Evolutionary conservation across 2,797 vertebrate genomes (phyloP).

Genomic region (Takifugu ocellatus): DNA sequence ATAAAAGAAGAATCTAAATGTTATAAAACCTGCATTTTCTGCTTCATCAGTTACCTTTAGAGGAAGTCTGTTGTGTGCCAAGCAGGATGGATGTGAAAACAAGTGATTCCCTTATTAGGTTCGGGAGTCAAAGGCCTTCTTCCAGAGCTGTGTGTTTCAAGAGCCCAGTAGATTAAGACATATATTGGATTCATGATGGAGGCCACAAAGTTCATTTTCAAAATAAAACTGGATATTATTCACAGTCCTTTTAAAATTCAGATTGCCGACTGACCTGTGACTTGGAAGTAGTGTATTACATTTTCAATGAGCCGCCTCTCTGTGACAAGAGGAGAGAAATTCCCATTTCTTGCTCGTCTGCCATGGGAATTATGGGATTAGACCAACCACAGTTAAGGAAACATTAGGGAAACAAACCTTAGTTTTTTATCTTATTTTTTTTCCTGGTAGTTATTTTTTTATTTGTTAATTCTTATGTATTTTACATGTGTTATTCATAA

Average conservation of each 20-base stretch:
- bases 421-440: constrained; percentile 33
- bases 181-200: constrained; percentile 99
- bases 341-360: constrained; percentile 75
- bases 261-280: constrained; percentile 99
- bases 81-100: constrained; percentile 91
- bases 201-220: constrained; percentile 99
- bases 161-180: constrained; percentile 99
- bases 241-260: constrained; percentile 99
- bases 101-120: constrained; percentile 99
- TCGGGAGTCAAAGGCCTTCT: constrained; percentile 95
- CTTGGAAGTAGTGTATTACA: constrained; percentile 98
- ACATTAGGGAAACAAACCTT: constrained; percentile 37
- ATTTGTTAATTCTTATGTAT: constrained; percentile 33
- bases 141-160: constrained; percentile 93
- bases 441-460: not conserved
- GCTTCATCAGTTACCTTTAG: constrained; percentile 76
- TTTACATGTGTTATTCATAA: constrained; percentile 29
- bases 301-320: constrained; percentile 95
- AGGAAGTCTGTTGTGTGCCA: constrained; percentile 76
- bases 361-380: constrained; percentile 78
- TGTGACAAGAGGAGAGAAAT: constrained; percentile 62
- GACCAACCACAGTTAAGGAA: constrained; percentile 53
- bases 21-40: constrained; percentile 83
- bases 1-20: constrained; percentile 68
- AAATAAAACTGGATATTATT: constrained; percentile 99